Percentiles rank a stretch among this genome's conserved stretches.
Conservation (phyloP, 2,888 invertebrate species). For the Drosophila monieri region DNA sequence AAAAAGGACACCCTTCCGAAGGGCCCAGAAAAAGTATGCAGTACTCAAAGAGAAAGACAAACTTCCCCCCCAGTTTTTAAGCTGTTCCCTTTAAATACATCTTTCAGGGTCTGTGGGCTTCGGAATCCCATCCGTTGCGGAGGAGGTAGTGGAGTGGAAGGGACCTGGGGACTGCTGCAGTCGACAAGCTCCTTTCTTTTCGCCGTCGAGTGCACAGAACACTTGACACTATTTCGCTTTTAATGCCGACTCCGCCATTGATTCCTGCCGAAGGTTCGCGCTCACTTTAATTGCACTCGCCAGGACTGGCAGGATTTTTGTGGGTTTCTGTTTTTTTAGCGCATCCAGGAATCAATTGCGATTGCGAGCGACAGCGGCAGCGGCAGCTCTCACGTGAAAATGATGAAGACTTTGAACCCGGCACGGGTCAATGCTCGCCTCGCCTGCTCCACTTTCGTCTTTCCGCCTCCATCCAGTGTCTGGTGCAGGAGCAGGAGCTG, state of each 20-base stretch:
- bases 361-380: background rate
- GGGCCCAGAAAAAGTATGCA: too few species aligned
- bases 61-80: too few species aligned
- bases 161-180: background rate
- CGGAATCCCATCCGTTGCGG: background rate
- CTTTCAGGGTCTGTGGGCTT: slow-evolving; percentile 16
- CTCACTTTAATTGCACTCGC: slow-evolving; percentile 28
- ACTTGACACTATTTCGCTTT: slow-evolving; percentile 32
- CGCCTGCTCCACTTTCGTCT: background rate
- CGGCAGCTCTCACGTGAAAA: background rate
- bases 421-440: slow-evolving; percentile 3
- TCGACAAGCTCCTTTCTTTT: slow-evolving; percentile 1
- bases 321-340: background rate
- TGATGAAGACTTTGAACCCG: slow-evolving; percentile 5
- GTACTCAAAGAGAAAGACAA: too few species aligned
- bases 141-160: slow-evolving; percentile 14
- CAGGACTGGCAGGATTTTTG: background rate
- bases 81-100: background rate
- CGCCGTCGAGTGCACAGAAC: slow-evolving; percentile 19
- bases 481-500: background rate
- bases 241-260: slow-evolving; percentile 20
- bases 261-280: slow-evolving; percentile 34
- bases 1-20: too few species aligned
- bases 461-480: background rate
- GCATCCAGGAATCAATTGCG: background rate